Base-by-base conservation (phyloP, 2,888 invertebrate species). In the Ennomos fuscantarius region DNA sequence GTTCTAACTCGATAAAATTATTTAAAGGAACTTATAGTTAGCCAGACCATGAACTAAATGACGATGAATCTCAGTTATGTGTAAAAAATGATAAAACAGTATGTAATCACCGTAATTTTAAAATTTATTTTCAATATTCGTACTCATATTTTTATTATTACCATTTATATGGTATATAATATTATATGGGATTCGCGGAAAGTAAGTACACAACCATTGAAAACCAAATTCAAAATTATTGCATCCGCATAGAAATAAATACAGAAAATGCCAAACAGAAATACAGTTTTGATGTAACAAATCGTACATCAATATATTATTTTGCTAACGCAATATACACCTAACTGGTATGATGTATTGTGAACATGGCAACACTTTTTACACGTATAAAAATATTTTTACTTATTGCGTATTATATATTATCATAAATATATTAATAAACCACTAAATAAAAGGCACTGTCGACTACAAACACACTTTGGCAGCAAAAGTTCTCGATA, bases 391-490 rank as follows among this genome's bases (percentile, higher is more conserved):
- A 92, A 92, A 91, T 90, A 90, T 86, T 76, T 81, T 45, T 84
- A 79, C 82, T 84, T 88, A 89, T 79, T 86, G 81, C 82, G 78
- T 82, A 82, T n/a, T n/a, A 85, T 88, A 89, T 86, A 87, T 82
- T 87, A 80, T 84, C 81, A 89, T 89, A 91, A 89, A 91, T 90
- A 88, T 82, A 85, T 74, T 77, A 62, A 67, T 71, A 80, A 78
- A 84, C 79, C 81, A 86, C 85, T 90, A 88, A 83, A 79, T 82
- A 80, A 66, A 90, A 92, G 92, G 92, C 92, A 92, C 92, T 89
- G 89, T 89, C 90, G 92, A 92, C 92, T 92, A 92, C 92, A 91
- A 90, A 90, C 91, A 91, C 92, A 92, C 92, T 93, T 92, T 93
- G 93, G 93, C 93, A 92, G 92, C 89, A 87, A 84, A 78, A 73